These are phyloP conservation scores for Morpho helenor DNA, from an alignment of 2,888 invertebrate species.

Conservation along the genomic window DNA sequence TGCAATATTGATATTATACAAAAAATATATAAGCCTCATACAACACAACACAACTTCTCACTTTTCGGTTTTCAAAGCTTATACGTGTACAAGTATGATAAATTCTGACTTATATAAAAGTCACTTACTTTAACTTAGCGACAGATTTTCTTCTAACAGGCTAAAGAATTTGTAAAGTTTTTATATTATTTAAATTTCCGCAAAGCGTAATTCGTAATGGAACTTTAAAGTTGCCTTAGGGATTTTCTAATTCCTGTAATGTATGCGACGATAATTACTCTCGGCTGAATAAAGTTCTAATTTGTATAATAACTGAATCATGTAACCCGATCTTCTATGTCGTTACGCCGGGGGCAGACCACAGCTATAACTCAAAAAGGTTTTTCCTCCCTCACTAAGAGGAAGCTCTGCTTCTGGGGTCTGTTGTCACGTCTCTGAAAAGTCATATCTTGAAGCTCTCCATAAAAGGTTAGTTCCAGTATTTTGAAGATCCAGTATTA, in stretches of 20 bases:
- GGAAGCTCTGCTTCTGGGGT: slow-evolving; percentile 31
- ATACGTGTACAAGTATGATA: no score
- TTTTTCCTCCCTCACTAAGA: slow-evolving; percentile 30
- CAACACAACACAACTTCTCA: no score
- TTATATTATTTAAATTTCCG: no score
- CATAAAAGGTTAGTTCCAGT: slow-evolving; percentile 28
- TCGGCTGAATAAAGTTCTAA: slow-evolving; percentile 24
- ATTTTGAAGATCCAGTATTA: slow-evolving; percentile 13
- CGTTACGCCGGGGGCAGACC: slow-evolving; percentile 52
- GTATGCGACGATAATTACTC: slow-evolving; percentile 22
- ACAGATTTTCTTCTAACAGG: no score
- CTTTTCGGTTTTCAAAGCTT: no score
- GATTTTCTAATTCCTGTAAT: slow-evolving; percentile 3
- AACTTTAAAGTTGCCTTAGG: not conserved
- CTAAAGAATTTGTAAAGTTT: no score
- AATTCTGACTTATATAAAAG: no score
- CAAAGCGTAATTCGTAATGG: no score
- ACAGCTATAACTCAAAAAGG: slow-evolving; percentile 51
- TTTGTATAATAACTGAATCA: slow-evolving; percentile 37
- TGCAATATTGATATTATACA: no score
- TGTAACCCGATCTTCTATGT: slow-evolving; percentile 52
- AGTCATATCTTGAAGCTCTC: slow-evolving; percentile 32
- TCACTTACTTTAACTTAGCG: no score
- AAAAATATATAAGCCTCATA: no score
- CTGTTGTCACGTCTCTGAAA: slow-evolving; percentile 46